These are phyloP conservation scores for Lacanobia wlatinum DNA, from an alignment of 2,888 invertebrate genomes.

Conservation along the genomic window DNA sequence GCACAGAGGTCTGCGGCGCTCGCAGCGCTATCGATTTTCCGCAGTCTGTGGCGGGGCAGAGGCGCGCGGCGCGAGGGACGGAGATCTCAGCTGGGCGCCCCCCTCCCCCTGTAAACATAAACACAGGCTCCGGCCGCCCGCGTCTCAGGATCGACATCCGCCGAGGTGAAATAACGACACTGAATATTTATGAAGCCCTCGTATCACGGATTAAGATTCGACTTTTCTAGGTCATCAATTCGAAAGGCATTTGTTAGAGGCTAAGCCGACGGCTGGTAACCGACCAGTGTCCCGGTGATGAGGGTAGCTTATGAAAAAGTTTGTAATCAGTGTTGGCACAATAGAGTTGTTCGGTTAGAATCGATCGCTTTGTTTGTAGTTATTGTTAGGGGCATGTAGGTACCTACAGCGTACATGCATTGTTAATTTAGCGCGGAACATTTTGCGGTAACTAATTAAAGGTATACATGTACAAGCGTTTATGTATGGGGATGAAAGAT, in stretches of 20 bases:
- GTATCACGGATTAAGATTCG: slow-evolving; percentile 87
- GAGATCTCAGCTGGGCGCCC: slow-evolving; percentile 85
- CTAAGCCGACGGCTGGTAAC: slow-evolving; percentile 62
- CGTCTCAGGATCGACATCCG: slow-evolving; percentile 84
- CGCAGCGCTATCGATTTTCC: slow-evolving; percentile 88
- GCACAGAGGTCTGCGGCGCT: slow-evolving; percentile 80
- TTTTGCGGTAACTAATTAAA: slow-evolving; percentile 60
- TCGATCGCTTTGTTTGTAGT: slow-evolving; percentile 52
- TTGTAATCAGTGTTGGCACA: slow-evolving; percentile 56
- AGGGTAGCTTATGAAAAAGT: slow-evolving; percentile 61
- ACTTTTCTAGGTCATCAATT: slow-evolving; percentile 87
- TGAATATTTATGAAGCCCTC: slow-evolving; percentile 89
- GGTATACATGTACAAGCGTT: slow-evolving; percentile 41
- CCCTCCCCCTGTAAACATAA: slow-evolving; percentile 87
- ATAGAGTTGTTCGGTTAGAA: slow-evolving; percentile 51
- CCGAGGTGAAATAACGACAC: slow-evolving; percentile 89
- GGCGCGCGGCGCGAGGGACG: slow-evolving; percentile 62
- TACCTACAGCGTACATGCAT: slow-evolving; percentile 43
- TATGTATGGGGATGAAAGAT: slow-evolving; percentile 54
- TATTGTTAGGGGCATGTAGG: slow-evolving; percentile 37
- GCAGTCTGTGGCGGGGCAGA: slow-evolving; percentile 74
- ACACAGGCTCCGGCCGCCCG: slow-evolving; percentile 80
- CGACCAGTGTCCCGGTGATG: slow-evolving; percentile 43
- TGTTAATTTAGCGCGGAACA: slow-evolving; percentile 58
- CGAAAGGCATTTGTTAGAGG: slow-evolving; percentile 72